These are phyloP conservation scores for Achatina immaculata DNA, from an alignment of 1,140 invertebrate species.

Conservation along the genomic window DNA sequence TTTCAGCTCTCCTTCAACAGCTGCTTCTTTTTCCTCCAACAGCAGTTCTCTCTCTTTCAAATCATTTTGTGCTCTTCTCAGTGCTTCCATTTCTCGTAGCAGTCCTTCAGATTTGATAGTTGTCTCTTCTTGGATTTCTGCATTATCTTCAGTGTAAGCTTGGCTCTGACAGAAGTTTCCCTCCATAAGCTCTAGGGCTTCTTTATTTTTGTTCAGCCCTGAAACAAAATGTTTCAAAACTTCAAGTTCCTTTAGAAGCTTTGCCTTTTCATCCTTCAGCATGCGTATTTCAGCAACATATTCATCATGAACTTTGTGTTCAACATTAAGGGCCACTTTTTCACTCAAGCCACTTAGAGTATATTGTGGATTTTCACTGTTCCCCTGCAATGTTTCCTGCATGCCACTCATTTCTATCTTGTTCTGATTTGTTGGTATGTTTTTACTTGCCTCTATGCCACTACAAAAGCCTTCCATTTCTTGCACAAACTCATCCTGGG, in stretches of 20 bases:
- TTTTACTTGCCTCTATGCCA: neutral
- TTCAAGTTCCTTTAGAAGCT: neutral
- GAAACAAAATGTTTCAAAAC: neutral
- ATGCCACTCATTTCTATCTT: no score
- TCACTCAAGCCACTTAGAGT: neutral
- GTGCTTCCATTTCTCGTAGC: neutral
- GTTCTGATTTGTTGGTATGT: no score
- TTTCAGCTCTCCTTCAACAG: neutral
- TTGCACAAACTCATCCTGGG: neutral
- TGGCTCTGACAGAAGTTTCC: neutral
- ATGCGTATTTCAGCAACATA: neutral
- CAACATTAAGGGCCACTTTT: neutral
- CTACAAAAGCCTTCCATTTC: neutral
- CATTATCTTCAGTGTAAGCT: neutral
- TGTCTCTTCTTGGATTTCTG: no score
- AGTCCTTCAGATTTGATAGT: neutral
- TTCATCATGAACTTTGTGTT: neutral
- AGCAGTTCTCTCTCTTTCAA: neutral
- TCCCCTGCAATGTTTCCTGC: neutral
- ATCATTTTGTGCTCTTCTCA: neutral
- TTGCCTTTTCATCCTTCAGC: neutral
- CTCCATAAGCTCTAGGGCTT: neutral
- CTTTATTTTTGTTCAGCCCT: neutral
- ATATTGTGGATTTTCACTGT: neutral
- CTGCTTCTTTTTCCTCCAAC: neutral